Conservation (phyloP, 2,888 invertebrate species). For the Dendrolimus pini region DNA sequence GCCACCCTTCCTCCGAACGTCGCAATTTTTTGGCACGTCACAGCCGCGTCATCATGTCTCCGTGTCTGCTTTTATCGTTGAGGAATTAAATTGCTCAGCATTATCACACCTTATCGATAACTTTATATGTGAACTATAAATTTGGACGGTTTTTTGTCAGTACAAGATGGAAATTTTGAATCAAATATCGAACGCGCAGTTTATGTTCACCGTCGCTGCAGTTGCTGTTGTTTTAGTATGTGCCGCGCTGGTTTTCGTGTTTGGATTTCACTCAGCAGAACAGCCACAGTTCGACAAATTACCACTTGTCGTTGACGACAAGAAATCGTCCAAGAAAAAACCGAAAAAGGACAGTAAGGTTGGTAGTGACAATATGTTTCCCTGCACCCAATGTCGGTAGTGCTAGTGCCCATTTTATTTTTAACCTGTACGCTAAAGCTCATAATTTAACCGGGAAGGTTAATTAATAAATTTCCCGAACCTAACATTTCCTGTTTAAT, state of each 20-base stretch:
- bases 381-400: conserved; percentile 31
- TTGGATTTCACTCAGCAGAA: conserved; percentile 87
- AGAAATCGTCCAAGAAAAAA: conserved; percentile 80
- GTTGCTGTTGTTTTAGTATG: conserved; percentile 82
- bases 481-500: too few species aligned
- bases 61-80: conserved; percentile 75
- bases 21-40: conserved; percentile 78
- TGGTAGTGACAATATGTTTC: conserved; percentile 36
- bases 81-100: conserved; percentile 68
- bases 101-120: conserved; percentile 66
- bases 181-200: conserved; percentile 76
- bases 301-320: conserved; percentile 78
- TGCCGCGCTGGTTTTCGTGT: conserved; percentile 84
- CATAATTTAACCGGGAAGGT: conserved; percentile 34
- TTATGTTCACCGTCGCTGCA: conserved; percentile 74
- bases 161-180: conserved; percentile 76
- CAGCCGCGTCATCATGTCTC: conserved; percentile 82
- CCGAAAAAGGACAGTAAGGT: conserved; percentile 84
- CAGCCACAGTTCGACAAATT: conserved; percentile 88
- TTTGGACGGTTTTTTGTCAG: conserved; percentile 41
- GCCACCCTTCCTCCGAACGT: conserved; percentile 4
- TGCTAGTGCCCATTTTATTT: conserved; percentile 64
- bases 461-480: conserved; percentile 8
- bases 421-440: conserved; percentile 65
- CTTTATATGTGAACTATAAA: conserved; percentile 64